Evolutionary conservation across 2,797 vertebrate genomes (phyloP), one percentile per base, ranked within the genome.

Genomic region (Muscicapa comitata): DNA sequence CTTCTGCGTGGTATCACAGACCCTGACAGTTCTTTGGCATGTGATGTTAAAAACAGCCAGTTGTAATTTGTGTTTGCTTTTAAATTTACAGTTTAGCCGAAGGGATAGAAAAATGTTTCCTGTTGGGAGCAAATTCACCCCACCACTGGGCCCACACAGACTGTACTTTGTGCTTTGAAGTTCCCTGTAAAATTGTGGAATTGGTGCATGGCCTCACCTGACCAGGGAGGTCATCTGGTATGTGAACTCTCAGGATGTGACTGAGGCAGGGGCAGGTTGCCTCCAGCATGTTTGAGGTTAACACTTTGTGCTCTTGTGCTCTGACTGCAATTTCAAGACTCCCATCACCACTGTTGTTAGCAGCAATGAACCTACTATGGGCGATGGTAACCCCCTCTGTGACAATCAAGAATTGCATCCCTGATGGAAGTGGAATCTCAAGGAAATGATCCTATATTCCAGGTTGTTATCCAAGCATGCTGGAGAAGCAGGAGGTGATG

Each of bases 11-110:
- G 14, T 84, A 66, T 93, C 87, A 87, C n/a, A 74, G 68, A 21
- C 55, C 18, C 45, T 86, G 92, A 88, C 90, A 94, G 55, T 82
- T 94, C 54, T 78, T 89, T 96, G 94, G 93, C 74, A 2, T 47
- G 50, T 26, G 57, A 74, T 19, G 37, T 62, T 91, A 79, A 91
- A 86, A 93, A 66, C 66, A 80, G 71, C 53, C 73, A 87, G 80
- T 35, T 77, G 62, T 57, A 62, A 82, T 88, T 94, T 79, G 12
- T 53, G 24, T 77, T 93, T 79, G 61, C 57, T 88, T 82, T 85
- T 57, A 86, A 92, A 91, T 90, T 80, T 88, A 71, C 54, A 61
- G 42, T 59, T 83, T 74, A 88, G 53, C 63, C 9, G 0, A 77
- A 42, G 43, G 75, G 51, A 21, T 25, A 65, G 18, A 78, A 73